A percentile compares a stretch with the other conserved stretches of the same genome.
Evolutionary conservation across 2,797 vertebrate genomes (phyloP).

Genomic region (Diplodus sargus): DNA sequence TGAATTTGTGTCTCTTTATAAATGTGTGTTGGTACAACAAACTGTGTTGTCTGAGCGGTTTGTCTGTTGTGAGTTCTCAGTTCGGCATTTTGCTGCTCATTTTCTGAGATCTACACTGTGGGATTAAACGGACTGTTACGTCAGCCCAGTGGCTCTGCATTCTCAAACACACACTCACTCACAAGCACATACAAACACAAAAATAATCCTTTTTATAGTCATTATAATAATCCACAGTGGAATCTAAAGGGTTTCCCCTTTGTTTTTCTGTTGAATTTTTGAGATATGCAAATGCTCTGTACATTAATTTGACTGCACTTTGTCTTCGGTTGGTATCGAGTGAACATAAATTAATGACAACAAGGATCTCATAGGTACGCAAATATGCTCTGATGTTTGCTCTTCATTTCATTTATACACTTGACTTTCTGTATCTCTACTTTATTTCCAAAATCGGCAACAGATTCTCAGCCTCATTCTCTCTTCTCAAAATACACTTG

Average conservation of each 20-base stretch:
- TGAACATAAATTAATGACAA: conserved; percentile 3
- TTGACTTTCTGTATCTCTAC: conserved; percentile 16
- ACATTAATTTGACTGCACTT: conserved; percentile 16
- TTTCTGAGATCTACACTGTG: conserved; percentile 65
- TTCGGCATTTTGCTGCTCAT: conserved; percentile 67
- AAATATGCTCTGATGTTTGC: conserved; percentile 20
- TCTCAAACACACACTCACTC: conserved; percentile 26
- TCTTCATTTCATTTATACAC: conserved; percentile 15
- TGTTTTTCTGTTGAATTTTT: background rate
- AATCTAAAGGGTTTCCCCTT: conserved; percentile 43
- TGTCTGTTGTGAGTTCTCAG: conserved; percentile 46
- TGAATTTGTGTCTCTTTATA: conserved; percentile 27
- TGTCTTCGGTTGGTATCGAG: background rate
- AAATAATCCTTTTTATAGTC: conserved; percentile 58
- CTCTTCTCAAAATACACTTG: conserved; percentile 10
- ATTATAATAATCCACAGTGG: conserved; percentile 47
- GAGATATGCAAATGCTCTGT: background rate
- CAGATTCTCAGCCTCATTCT: conserved; percentile 27
- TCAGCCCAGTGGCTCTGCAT: conserved; percentile 59
- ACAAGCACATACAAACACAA: background rate
- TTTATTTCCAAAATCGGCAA: conserved; percentile 27
- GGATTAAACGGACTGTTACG: conserved; percentile 73
- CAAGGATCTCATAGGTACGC: conserved; percentile 3
- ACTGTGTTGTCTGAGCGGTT: conserved; percentile 39
- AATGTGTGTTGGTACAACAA: conserved; percentile 47